phyloP scores from a whole-genome alignment of 2,113 vertebrate species.

The Tinamus guttatus region DNA sequence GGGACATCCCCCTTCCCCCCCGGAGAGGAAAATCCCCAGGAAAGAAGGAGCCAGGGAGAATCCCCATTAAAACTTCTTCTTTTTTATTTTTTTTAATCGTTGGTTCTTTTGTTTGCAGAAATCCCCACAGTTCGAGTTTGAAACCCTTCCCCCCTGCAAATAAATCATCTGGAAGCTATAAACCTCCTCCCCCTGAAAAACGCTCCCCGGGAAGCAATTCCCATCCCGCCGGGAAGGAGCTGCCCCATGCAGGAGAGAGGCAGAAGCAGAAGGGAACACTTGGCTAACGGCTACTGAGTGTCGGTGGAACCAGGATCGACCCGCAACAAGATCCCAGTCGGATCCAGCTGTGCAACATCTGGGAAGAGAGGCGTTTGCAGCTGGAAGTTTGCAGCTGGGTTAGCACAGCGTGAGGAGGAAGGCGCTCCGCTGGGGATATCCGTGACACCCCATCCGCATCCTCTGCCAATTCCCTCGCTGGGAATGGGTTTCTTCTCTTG shows the following conservation, averaged over 20 bases:
- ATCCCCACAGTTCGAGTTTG: neutral
- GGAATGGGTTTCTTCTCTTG: no score
- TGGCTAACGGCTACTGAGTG: neutral
- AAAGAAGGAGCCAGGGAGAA: neutral
- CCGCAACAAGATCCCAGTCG: neutral
- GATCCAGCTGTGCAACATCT: neutral
- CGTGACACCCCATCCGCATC: no score
- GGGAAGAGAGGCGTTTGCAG: neutral
- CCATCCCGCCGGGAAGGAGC: neutral
- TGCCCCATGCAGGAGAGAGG: neutral
- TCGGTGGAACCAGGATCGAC: neutral
- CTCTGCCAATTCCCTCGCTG: no score
- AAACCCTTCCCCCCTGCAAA: neutral
- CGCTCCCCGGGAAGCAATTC: neutral
- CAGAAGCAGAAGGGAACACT: neutral
- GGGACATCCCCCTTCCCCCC: neutral
- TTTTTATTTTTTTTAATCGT: neutral
- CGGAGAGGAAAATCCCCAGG: neutral
- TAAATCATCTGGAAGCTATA: neutral
- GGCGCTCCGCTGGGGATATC: neutral
- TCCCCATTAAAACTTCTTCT: neutral
- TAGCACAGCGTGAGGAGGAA: rapidly evolving
- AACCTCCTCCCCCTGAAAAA: neutral
- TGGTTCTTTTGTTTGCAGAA: slow-evolving; percentile 12
- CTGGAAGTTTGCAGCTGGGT: neutral